Evolutionary conservation across 2,888 invertebrate species (phyloP), one percentile per base, ranked within the genome.

Genomic region (Cosmorhoe ocellata): DNA sequence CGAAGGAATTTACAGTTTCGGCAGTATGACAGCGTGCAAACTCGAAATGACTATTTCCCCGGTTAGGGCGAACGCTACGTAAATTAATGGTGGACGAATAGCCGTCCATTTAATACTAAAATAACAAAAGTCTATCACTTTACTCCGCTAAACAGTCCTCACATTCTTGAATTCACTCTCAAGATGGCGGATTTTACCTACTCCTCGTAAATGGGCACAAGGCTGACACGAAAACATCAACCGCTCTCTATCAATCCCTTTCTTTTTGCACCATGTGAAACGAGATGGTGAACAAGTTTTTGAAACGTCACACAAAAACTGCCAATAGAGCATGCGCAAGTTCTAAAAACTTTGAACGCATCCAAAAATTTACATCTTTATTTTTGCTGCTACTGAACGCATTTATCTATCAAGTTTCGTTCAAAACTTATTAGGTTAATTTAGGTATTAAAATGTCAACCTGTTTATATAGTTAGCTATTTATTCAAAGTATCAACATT

Each of bases 171-270:
- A 91, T 90, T 89, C 86, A 88, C 87, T 92, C 92, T 91, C 92
- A 92, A 92, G 91, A 92, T 92, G 92, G 92, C 92, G 91, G 90
- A 91, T 84, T 87, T 89, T 89, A 89, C 87, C 85, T 86, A 89
- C 88, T 84, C 86, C 83, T 87, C 85, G 84, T 84, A 88, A 90
- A 91, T 90, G 89, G 85, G 89, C 80, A 90, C 90, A 90, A 90
- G 88, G 90, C 91, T 90, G 90, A 88, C 90, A 89, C 89, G 88
- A 90, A 90, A 90, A 89, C 88, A 89, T 90, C 85, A 88, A 87
- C 87, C 82, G 84, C 87, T 81, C 85, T 86, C 76, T 81, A 78
- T 79, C 81, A 79, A 76, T 85, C 87, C 73, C 81, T 85, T 83
- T 88, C 83, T 77, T 79, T 82, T 77, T 60, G 64, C 65, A 77